phyloP scores from a whole-genome alignment of 2,113 vertebrate genomes.

The Girardinichthys multiradiatus region DNA sequence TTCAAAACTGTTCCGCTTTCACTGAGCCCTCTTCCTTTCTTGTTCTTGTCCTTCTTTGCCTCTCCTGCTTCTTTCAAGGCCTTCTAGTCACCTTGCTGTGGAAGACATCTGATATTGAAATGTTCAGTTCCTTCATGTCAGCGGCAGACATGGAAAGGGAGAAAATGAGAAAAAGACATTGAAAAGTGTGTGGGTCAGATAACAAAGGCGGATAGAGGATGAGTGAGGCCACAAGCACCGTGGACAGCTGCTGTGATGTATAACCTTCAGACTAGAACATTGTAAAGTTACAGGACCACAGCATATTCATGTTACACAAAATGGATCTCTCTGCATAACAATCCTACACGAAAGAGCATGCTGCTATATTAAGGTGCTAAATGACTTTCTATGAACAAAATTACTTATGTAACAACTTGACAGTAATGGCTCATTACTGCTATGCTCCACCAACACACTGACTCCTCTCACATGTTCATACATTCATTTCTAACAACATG shows the following conservation, averaged over 20 bases:
- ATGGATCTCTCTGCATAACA: constrained; percentile 33
- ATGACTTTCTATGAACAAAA: constrained; percentile 59
- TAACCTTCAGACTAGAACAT: constrained; percentile 37
- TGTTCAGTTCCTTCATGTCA: constrained; percentile 33
- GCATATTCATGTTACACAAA: constrained; percentile 23
- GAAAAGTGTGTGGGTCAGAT: constrained; percentile 36
- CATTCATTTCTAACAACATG: constrained; percentile 62
- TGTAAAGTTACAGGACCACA: background rate
- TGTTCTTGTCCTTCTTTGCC: background rate
- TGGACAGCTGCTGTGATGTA: constrained; percentile 35
- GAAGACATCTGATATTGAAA: constrained; percentile 56
- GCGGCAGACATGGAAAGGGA: constrained; percentile 19
- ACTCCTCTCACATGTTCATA: constrained; percentile 65
- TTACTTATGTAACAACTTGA: constrained; percentile 67
- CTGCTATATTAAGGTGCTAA: constrained; percentile 50
- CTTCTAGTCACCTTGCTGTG: constrained; percentile 26
- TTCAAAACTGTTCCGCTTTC: constrained; percentile 13
- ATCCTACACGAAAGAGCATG: constrained; percentile 50
- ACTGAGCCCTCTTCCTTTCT: constrained; percentile 2
- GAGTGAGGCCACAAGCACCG: constrained; percentile 27
- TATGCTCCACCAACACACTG: constrained; percentile 75
- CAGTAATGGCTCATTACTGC: constrained; percentile 71
- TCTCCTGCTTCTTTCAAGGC: constrained; percentile 12
- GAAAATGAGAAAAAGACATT: constrained; percentile 42
- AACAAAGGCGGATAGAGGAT: constrained; percentile 35